phyloP scores from a whole-genome alignment of 2,113 vertebrate species.

The Triplophysa tibetana region DNA sequence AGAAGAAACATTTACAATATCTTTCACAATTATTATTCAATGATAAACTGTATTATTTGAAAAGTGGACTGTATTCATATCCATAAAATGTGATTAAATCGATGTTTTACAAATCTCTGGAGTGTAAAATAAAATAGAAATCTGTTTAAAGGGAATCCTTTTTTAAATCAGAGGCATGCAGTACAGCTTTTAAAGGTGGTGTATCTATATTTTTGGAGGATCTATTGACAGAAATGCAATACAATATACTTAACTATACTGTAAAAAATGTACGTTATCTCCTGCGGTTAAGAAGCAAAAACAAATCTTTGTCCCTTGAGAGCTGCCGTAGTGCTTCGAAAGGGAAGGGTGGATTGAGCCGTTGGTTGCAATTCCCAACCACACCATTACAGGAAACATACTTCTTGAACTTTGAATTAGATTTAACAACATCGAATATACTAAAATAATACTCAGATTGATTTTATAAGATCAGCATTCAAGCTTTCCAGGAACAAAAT shows the following conservation, averaged over 20 bases:
- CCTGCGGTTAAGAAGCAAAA: too few relatives aligned
- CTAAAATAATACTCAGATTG: neutral
- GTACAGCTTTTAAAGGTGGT: too few relatives aligned
- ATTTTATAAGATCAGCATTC: neutral
- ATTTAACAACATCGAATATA: neutral
- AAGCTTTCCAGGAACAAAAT: conserved; percentile 3
- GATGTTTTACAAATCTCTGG: neutral
- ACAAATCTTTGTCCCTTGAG: too few relatives aligned
- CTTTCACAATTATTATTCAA: neutral
- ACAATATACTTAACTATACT: too few relatives aligned
- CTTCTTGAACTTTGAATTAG: neutral
- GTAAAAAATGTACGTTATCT: too few relatives aligned
- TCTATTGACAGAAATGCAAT: too few relatives aligned
- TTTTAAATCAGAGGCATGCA: neutral
- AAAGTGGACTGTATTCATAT: neutral
- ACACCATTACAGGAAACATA: neutral
- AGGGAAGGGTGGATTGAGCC: too few relatives aligned
- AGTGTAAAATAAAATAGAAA: neutral
- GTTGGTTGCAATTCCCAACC: too few relatives aligned
- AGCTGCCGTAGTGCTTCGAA: too few relatives aligned
- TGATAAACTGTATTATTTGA: neutral
- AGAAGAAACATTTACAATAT: neutral
- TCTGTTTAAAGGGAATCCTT: neutral
- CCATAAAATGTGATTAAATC: neutral
- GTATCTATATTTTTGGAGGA: too few relatives aligned